Evolutionary conservation across 2,797 vertebrate genomes (phyloP), one percentile per base, ranked within the genome.

Genomic region (Hyperoplus lanceolatus): DNA sequence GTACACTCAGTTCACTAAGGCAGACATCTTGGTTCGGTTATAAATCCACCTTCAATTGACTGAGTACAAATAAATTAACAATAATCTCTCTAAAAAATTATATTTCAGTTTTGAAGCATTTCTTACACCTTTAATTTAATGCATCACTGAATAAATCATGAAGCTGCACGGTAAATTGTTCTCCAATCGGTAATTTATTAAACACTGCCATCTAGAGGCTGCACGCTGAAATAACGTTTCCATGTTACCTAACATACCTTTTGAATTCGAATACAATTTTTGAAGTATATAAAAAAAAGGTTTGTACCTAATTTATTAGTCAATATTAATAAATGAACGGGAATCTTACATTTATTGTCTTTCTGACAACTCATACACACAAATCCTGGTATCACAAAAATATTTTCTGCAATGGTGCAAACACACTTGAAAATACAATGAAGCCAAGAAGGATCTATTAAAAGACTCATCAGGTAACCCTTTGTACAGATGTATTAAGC

Each of bases 181-280:
- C 39, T 80, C 51, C 1, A 45, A 18, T n/a, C 54, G 55, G 62
- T 73, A 42, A 46, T 54, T 86, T 86, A 81, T 86, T 65, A 86
- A 92, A 94, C 83, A 89, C 90, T 89, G 92, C 93, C 94, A 88
- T 79, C 93, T 90, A 84, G 85, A 89, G 94, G 93, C 21, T 15
- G 6, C 29, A 3, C 0, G 0, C 38, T 50, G 42, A 61, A 75
- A 6, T 46, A 13, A 51, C n/a, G 6, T 12, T 7, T 49, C 53
- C 41, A 39, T 13, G 2, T 29, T n/a, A 65, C 8, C 62, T 69
- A 11, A 64, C 16, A 16, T 42, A 41, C 3, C 18, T 56, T 51
- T 73, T 13, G 5, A 79, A 69, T 36, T 38, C 64, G 8, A 73
- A 42, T 46, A 50, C 38, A 3, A 18, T 60, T 71, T 65, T 79